These are phyloP conservation scores for Branchellion lobata DNA, from an alignment of 2,888 invertebrate genomes.

Conservation along the genomic window DNA sequence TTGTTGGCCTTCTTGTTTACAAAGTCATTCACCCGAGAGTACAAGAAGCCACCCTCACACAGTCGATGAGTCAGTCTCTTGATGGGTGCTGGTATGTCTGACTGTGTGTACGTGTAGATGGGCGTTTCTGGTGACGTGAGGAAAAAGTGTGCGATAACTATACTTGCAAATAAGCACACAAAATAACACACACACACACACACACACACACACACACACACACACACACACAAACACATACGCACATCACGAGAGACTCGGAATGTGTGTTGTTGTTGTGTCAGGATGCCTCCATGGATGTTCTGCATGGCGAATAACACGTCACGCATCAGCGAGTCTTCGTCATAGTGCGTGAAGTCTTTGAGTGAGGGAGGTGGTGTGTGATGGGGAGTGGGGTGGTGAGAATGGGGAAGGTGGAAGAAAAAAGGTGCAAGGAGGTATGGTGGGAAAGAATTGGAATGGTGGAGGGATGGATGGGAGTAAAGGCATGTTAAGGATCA, in stretches of 20 bases:
- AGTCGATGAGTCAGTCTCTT: slow-evolving; percentile 72
- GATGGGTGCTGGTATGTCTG: slow-evolving; percentile 67
- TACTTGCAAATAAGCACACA: too few species aligned
- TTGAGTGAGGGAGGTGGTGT: neutral
- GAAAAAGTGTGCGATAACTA: too few species aligned
- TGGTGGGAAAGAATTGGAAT: too few species aligned
- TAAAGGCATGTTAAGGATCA: too few species aligned
- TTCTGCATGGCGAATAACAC: slow-evolving; percentile 84
- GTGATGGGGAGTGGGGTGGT: neutral
- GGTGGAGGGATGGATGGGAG: too few species aligned
- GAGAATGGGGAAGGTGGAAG: neutral
- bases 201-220: neutral
- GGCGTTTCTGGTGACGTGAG: too few species aligned
- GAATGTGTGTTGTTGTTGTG: slow-evolving; percentile 66
- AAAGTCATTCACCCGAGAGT: slow-evolving; percentile 78
- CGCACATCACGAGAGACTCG: slow-evolving; percentile 57
- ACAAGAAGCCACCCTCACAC: slow-evolving; percentile 81
- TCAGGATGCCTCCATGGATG: slow-evolving; percentile 78
- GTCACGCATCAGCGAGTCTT: slow-evolving; percentile 66
- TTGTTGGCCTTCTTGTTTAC: slow-evolving; percentile 73
- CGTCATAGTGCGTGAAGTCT: slow-evolving; percentile 58
- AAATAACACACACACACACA: too few species aligned
- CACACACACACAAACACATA: neutral
- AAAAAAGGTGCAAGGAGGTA: too few species aligned
- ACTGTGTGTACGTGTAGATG: slow-evolving; percentile 52